Conservation (phyloP, 2,888 invertebrate species). For the Drosophila niveifrons region DNA sequence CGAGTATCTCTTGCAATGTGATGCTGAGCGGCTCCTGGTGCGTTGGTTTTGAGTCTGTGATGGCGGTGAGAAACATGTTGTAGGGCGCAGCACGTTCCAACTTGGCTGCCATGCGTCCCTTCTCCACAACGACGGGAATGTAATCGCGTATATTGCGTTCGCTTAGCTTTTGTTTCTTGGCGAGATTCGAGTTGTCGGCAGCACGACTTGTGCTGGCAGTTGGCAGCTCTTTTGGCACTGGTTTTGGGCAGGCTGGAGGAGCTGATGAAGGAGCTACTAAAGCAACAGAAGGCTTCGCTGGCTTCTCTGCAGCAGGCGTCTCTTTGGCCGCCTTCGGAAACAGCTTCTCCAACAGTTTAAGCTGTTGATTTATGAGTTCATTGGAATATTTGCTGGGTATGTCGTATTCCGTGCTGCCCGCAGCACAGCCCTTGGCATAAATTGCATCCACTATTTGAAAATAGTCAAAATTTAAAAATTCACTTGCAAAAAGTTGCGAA, state of each 20-base stretch:
- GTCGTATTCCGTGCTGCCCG: constrained; percentile 84
- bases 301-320: background rate
- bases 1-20: constrained; percentile 92
- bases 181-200: constrained; percentile 68
- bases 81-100: constrained; percentile 90
- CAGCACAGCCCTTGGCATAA: constrained; percentile 85
- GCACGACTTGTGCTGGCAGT: constrained; percentile 40
- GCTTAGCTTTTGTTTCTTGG: constrained; percentile 82
- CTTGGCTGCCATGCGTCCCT: constrained; percentile 89
- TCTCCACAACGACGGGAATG: constrained; percentile 87
- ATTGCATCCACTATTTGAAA: constrained; percentile 88
- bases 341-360: constrained; percentile 86
- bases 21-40: constrained; percentile 89
- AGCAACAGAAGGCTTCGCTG: background rate
- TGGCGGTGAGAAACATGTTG: constrained; percentile 91
- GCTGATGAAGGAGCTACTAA: background rate
- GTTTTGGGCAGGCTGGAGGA: constrained; percentile 5
- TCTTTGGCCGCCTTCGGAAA: constrained; percentile 55
- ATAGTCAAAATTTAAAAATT: background rate
- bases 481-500: background rate
- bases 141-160: constrained; percentile 83
- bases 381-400: constrained; percentile 87
- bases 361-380: constrained; percentile 88
- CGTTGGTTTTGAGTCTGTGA: constrained; percentile 88
- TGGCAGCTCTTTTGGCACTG: constrained; percentile 10